A percentile compares a stretch with the other conserved stretches of the same genome.
phyloP scores from a whole-genome alignment of 2,888 invertebrate genomes.

The Erebia aethiops region DNA sequence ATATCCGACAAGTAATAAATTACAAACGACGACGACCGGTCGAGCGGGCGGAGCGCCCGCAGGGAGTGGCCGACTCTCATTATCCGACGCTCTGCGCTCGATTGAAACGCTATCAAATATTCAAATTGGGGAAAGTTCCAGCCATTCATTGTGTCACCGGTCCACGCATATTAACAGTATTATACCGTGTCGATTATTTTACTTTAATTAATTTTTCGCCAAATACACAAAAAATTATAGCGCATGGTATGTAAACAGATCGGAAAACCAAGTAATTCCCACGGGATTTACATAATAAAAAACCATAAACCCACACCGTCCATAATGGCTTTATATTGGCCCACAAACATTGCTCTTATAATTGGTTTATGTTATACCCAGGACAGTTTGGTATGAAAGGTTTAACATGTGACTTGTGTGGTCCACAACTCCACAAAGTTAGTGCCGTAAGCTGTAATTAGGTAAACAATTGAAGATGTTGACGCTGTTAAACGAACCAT shows the following conservation, averaged over 20 bases:
- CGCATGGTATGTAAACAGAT: too few relatives aligned
- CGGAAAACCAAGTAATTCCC: too few relatives aligned
- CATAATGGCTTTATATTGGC: too few relatives aligned
- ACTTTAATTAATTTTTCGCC: not conserved
- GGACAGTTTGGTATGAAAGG: too few relatives aligned
- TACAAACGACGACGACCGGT: constrained; percentile 28
- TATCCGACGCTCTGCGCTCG: constrained; percentile 39
- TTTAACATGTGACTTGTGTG: not conserved
- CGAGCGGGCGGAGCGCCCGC: constrained; percentile 16
- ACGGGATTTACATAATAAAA: too few relatives aligned
- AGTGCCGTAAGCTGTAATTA: not conserved
- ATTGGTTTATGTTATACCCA: too few relatives aligned
- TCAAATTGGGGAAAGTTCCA: constrained; percentile 50
- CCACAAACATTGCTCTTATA: too few relatives aligned
- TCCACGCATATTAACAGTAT: constrained; percentile 12
- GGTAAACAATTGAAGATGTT: not conserved
- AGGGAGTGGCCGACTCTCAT: constrained; percentile 45
- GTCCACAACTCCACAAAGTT: not conserved
- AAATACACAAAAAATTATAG: too few relatives aligned
- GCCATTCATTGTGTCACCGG: constrained; percentile 41
- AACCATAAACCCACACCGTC: too few relatives aligned
- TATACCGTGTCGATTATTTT: constrained; percentile 12
- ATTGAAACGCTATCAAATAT: constrained; percentile 47
- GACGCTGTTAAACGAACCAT: too few relatives aligned
- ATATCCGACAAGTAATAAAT: constrained; percentile 34